Base-by-base conservation (phyloP, 2,113 vertebrate species). In the Tautogolabrus adspersus region DNA sequence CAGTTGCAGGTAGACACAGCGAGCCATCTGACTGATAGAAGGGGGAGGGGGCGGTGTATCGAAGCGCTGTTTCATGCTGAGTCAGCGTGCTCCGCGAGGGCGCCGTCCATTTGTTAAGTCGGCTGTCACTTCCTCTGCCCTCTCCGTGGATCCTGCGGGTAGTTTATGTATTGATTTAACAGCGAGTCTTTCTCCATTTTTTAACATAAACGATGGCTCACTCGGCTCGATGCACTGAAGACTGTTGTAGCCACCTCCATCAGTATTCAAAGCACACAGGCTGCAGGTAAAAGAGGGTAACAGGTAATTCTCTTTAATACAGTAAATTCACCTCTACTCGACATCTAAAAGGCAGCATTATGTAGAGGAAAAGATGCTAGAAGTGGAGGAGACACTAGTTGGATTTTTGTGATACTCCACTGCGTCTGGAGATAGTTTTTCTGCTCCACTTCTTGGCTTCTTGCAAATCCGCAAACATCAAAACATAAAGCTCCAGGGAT, bases 161-260 rank as follows among this genome's bases (percentile, higher is more conserved):
- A 92, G 87, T 94, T 94, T 92, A 92, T 93, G 85, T 92, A 94
- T 93, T 92, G 93, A 94, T 94, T 93, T 91, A 93, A 90, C 87
- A 61, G 85, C 62, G 79, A 81, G 88, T 86, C 70, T 81, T 80
- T 82, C 77, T 88, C 86, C 69, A 85, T 92, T 91, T 93, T 87
- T 89, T 88, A 83, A 62, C 80, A 89, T 93, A 92, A 91, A 91
- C 91, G 91, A 94, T 91, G 87, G 90, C 89, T 93, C 88, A 84
- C 83, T 91, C 71, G 59, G 84, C 83, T 82, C 49, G 68, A 61
- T 73, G 76, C 78, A 58, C 71, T 13, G 72, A 58, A 64, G 80
- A 4, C 46, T 10, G 22, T 58, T 49, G 70, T 55, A 82, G 60
- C 37, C 16, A 60, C 30, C 88, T 72, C 68, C 71, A 75, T 85